A percentile compares a stretch with the other conserved stretches of the same genome.
These are phyloP conservation scores for Brachylomia viminalis DNA, from an alignment of 2,888 invertebrate species.

Conservation along the genomic window DNA sequence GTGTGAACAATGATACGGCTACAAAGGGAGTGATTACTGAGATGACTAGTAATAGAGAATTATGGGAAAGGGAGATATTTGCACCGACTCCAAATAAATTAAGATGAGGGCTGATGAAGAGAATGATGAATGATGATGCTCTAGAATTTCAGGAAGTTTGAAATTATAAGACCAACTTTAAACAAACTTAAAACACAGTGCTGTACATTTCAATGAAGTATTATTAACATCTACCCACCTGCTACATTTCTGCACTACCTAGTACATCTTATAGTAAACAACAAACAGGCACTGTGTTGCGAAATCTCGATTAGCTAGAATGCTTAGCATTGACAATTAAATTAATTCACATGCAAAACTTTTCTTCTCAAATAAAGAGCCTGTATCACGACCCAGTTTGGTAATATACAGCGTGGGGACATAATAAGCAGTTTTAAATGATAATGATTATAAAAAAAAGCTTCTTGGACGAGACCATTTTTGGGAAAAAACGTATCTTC, in stretches of 20 bases:
- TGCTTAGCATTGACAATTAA: conserved; percentile 27
- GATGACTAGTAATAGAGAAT: background rate
- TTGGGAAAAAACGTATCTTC: conserved; percentile 26
- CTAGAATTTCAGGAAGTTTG: background rate
- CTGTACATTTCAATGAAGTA: background rate
- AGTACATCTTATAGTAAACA: conserved; percentile 12
- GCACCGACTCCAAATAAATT: background rate
- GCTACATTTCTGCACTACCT: conserved; percentile 7
- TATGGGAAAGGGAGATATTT: background rate
- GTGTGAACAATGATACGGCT: background rate
- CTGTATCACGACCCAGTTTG: conserved; percentile 18
- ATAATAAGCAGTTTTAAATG: conserved; percentile 50
- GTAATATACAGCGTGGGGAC: conserved; percentile 7
- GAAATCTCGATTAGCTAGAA: conserved; percentile 37
- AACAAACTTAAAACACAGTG: background rate
- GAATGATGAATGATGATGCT: background rate
- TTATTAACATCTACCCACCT: background rate
- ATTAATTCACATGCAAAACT: conserved; percentile 34
- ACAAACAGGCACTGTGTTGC: conserved; percentile 15
- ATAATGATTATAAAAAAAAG: conserved; percentile 39
- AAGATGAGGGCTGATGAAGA: too few species aligned
- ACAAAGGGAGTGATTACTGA: background rate
- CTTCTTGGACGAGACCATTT: conserved; percentile 38
- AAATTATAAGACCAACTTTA: background rate
- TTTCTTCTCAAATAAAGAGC: conserved; percentile 18